These are phyloP conservation scores for Empidonax alnorum DNA, from an alignment of 2,113 vertebrate genomes.

Conservation along the genomic window DNA sequence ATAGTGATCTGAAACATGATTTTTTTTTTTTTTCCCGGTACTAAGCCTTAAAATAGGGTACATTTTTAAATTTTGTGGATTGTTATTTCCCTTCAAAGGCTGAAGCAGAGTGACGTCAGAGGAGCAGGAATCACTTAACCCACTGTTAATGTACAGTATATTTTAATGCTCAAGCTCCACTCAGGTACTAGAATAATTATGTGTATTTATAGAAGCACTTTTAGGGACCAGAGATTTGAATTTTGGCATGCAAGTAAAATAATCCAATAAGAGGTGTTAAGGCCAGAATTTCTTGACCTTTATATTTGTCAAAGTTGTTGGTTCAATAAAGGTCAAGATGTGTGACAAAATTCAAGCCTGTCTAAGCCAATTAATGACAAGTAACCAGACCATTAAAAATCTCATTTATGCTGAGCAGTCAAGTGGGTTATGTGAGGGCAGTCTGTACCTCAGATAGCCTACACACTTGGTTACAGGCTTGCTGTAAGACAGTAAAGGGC, in stretches of 20 bases:
- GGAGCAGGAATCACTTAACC: not conserved
- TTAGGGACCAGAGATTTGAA: constrained; percentile 8
- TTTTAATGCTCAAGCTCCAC: constrained; percentile 8
- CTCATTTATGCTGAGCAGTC: constrained; percentile 56
- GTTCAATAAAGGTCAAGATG: constrained; percentile 59
- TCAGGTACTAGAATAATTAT: constrained; percentile 14
- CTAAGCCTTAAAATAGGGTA: not conserved
- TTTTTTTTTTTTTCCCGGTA: not conserved
- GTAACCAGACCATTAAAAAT: constrained; percentile 54
- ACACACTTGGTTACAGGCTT: not conserved
- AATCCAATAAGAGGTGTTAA: constrained; percentile 39
- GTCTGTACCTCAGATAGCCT: not conserved
- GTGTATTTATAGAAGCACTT: constrained; percentile 27
- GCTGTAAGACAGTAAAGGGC: not conserved
- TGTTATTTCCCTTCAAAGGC: not conserved
- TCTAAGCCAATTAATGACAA: constrained; percentile 67
- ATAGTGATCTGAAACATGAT: not conserved
- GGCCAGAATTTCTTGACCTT: constrained; percentile 53
- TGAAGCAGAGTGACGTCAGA: not conserved
- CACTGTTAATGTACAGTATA: not conserved
- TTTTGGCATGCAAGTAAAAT: constrained; percentile 36
- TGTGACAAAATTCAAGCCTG: constrained; percentile 57
- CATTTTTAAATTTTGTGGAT: not conserved
- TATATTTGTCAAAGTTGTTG: constrained; percentile 49
- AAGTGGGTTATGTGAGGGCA: constrained; percentile 38